Evolutionary conservation across 2,888 invertebrate genomes (phyloP).

Genomic region (Oligia latruncula): DNA sequence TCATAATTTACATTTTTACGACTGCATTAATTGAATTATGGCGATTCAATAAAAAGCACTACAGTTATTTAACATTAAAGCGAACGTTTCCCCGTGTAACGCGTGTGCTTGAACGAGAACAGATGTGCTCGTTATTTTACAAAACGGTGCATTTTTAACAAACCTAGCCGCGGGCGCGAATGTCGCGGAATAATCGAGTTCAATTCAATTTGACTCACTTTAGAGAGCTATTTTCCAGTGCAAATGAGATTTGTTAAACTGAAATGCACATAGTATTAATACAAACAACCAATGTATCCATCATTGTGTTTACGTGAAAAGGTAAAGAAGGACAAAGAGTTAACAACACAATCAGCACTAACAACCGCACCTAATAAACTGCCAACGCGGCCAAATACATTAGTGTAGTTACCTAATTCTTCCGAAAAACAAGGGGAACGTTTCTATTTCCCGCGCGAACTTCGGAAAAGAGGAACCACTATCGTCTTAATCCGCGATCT

Average conservation of each 20-base stretch:
- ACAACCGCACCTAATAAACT: slow-evolving; percentile 46
- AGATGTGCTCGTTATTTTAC: slow-evolving; percentile 73
- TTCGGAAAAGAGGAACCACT: slow-evolving; percentile 67
- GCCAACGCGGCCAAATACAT: slow-evolving; percentile 49
- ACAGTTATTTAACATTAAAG: slow-evolving; percentile 73
- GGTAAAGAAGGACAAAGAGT: slow-evolving; percentile 4
- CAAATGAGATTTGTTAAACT: slow-evolving; percentile 45
- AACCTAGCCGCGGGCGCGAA: slow-evolving; percentile 64
- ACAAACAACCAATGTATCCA: background rate
- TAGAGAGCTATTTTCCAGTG: slow-evolving; percentile 46
- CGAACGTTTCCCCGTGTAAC: slow-evolving; percentile 66
- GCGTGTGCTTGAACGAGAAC: slow-evolving; percentile 68
- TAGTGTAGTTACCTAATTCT: slow-evolving; percentile 54
- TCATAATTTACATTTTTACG: slow-evolving; percentile 54
- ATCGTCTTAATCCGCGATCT: slow-evolving; percentile 76
- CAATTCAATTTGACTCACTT: slow-evolving; percentile 61
- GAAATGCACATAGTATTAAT: slow-evolving; percentile 6
- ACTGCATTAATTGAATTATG: slow-evolving; percentile 72
- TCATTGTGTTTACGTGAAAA: background rate
- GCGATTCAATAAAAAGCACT: slow-evolving; percentile 71
- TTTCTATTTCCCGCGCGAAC: slow-evolving; percentile 63
- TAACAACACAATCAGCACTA: slow-evolving; percentile 43
- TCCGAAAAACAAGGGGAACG: slow-evolving; percentile 57
- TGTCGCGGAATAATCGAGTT: slow-evolving; percentile 68
- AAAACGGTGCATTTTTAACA: slow-evolving; percentile 75